A percentile compares a stretch with the other conserved stretches of the same genome.
Conservation (phyloP, 2,797 vertebrate genomes). For the Pitangus sulphuratus region DNA sequence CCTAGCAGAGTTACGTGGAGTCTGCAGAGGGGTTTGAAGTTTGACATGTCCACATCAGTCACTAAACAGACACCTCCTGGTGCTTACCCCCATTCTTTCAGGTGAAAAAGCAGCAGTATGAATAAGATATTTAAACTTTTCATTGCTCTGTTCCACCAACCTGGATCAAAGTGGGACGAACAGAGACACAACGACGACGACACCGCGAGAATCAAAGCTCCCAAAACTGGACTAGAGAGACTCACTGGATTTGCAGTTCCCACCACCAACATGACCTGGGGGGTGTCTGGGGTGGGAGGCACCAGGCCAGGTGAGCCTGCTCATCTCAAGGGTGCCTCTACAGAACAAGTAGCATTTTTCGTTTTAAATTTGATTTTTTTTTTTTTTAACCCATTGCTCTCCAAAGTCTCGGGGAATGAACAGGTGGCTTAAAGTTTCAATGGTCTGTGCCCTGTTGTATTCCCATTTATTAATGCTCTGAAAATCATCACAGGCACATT, state of each 20-base stretch:
- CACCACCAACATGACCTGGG: rapidly evolving
- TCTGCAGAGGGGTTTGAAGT: neutral
- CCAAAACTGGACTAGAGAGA: rapidly evolving
- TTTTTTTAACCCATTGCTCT: neutral
- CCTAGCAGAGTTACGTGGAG: neutral
- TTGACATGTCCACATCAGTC: neutral
- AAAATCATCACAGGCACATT: neutral
- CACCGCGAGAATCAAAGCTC: too few relatives aligned
- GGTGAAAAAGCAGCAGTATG: neutral
- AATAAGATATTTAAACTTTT: rapidly evolving
- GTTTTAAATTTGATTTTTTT: too few relatives aligned
- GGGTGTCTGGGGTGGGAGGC: too few relatives aligned
- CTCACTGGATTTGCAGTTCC: rapidly evolving
- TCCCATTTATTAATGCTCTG: neutral
- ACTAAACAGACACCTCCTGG: neutral
- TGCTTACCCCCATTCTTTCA: neutral
- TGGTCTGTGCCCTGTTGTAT: rapidly evolving
- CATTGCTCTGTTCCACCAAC: neutral
- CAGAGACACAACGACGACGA: rapidly evolving
- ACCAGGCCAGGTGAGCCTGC: neutral
- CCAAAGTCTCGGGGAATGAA: rapidly evolving
- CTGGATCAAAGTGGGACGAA: rapidly evolving
- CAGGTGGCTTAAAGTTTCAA: neutral
- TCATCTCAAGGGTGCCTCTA: neutral
- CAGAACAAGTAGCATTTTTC: rapidly evolving